Conservation (phyloP, 2,797 vertebrate genomes). For the Scolopax rusticola region DNA sequence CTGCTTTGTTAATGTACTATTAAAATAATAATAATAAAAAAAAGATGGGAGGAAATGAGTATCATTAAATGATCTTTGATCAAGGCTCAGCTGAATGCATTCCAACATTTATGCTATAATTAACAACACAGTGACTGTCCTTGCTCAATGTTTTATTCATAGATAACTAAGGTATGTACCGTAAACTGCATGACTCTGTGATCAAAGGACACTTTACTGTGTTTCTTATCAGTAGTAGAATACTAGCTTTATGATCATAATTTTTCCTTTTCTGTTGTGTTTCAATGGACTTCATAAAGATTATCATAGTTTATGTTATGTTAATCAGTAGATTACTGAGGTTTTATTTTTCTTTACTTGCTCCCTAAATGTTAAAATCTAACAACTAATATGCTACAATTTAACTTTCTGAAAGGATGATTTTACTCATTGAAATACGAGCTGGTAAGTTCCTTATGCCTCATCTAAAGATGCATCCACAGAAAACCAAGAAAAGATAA, state of each 20-base stretch:
- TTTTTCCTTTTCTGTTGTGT: slow-evolving; percentile 16
- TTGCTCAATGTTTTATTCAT: slow-evolving; percentile 75
- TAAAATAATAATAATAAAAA: not conserved
- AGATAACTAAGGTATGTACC: slow-evolving; percentile 74
- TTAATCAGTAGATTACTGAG: not conserved
- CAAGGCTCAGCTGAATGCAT: slow-evolving; percentile 56
- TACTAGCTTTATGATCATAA: not conserved
- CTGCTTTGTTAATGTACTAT: not conserved
- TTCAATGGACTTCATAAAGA: not conserved
- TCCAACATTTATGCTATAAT: slow-evolving; percentile 75
- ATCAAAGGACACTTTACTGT: slow-evolving; percentile 47
- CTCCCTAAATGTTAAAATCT: not conserved
- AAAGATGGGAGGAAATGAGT: not conserved
- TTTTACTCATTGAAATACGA: not conserved
- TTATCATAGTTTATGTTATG: not conserved
- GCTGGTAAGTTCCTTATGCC: not conserved
- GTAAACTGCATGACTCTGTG: slow-evolving; percentile 49
- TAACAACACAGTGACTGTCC: slow-evolving; percentile 62
- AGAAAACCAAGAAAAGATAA: not conserved
- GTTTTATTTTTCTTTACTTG: not conserved
- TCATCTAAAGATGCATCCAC: not conserved
- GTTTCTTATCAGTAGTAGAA: not conserved
- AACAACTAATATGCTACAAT: not conserved
- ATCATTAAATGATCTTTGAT: slow-evolving; percentile 27
- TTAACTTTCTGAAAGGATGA: not conserved